phyloP scores from a whole-genome alignment of 2,888 invertebrate genomes.

The Archips xylosteana region DNA sequence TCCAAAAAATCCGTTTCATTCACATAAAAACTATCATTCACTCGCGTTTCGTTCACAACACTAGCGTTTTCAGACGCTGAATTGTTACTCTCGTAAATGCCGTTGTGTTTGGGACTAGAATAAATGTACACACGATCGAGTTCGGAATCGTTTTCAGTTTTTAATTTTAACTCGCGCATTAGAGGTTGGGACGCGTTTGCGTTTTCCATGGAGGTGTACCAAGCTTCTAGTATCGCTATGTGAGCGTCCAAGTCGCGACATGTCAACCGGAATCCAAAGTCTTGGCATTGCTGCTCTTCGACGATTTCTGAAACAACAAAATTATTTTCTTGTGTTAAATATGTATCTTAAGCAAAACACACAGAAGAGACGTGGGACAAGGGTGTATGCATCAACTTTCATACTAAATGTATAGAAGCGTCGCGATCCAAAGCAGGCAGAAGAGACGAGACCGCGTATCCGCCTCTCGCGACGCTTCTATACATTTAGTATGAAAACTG shows the following conservation, averaged over 20 bases:
- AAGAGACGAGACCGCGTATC: too few species aligned
- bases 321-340: background rate
- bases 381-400: too few species aligned
- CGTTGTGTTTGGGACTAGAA: conserved; percentile 81
- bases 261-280: conserved; percentile 86
- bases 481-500: too few species aligned
- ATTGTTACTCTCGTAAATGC: conserved; percentile 71
- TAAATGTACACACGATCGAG: conserved; percentile 73
- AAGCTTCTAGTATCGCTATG: conserved; percentile 87
- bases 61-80: conserved; percentile 61
- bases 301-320: conserved; percentile 86
- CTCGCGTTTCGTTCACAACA: conserved; percentile 57
- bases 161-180: conserved; percentile 58
- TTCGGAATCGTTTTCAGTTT: conserved; percentile 76
- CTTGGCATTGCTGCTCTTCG: conserved; percentile 86
- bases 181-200: conserved; percentile 54
- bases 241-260: conserved; percentile 87
- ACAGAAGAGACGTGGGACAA: too few species aligned
- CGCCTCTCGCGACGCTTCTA: too few species aligned
- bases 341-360: too few species aligned
- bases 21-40: conserved; percentile 48
- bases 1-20: conserved; percentile 52
- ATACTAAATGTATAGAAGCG: too few species aligned
- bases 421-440: too few species aligned
- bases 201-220: conserved; percentile 73